Conservation (phyloP, 2,797 vertebrate genomes). For the Gadopsis marmoratus region DNA sequence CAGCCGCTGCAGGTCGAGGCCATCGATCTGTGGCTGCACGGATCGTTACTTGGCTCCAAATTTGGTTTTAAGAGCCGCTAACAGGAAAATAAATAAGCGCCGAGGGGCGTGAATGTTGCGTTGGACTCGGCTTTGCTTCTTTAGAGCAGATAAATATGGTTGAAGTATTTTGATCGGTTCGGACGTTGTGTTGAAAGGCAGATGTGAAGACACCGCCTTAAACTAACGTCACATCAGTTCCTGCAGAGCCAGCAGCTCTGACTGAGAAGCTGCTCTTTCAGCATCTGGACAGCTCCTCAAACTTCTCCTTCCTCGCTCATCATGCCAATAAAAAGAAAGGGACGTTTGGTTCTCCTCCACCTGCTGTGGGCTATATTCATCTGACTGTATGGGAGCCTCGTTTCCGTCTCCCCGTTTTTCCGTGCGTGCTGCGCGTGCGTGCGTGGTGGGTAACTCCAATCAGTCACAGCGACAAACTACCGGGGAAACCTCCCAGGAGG, state of each 20-base stretch:
- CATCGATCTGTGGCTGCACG: slow-evolving; percentile 65
- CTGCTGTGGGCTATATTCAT: slow-evolving; percentile 21
- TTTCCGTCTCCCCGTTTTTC: slow-evolving; percentile 20
- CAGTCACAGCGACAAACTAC: slow-evolving; percentile 30
- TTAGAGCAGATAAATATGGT: neutral
- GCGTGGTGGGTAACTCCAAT: neutral
- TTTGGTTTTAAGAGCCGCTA: slow-evolving; percentile 52
- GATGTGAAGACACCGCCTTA: neutral
- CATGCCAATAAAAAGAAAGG: slow-evolving; percentile 25
- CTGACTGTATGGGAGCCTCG: slow-evolving; percentile 24
- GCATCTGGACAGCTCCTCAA: slow-evolving; percentile 80
- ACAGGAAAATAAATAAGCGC: slow-evolving; percentile 45
- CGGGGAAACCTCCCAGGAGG: slow-evolving; percentile 31
- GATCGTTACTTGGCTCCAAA: slow-evolving; percentile 59
- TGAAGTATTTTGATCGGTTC: neutral
- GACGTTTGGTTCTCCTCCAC: neutral
- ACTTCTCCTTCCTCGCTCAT: slow-evolving; percentile 41
- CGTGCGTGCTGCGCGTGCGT: slow-evolving; percentile 13
- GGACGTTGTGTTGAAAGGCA: neutral
- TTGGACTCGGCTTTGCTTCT: neutral
- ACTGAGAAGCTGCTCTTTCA: slow-evolving; percentile 68
- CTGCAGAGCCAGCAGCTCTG: slow-evolving; percentile 33
- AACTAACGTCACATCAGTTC: slow-evolving; percentile 42
- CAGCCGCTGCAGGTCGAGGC: slow-evolving; percentile 64
- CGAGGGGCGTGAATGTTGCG: neutral